phyloP scores from a whole-genome alignment of 37 sponge, comb jelly and placozoan genomes.

The Ephydatia muelleri region DNA sequence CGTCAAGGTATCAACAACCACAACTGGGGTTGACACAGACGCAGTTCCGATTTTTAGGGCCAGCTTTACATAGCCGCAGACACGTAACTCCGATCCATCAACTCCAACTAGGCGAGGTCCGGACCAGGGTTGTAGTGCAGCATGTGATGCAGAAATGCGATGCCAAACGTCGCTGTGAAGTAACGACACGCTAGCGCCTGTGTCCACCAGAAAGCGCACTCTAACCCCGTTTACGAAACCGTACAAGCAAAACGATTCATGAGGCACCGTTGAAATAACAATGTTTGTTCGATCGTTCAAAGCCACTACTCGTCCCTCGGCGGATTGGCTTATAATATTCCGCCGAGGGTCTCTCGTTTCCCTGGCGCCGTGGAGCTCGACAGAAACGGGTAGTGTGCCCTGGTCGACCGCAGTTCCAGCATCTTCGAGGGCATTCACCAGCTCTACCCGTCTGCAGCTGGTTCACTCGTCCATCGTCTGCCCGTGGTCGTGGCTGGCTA shows the following conservation, averaged over 20 bases:
- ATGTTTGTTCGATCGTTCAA: not conserved
- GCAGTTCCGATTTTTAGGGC: no score
- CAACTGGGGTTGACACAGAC: no score
- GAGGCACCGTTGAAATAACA: not conserved
- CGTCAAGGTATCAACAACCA: no score
- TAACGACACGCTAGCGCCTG: slow-evolving; percentile 28
- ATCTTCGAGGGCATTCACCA: not conserved
- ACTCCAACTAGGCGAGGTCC: no score
- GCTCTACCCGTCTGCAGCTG: no score
- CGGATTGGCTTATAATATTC: not conserved
- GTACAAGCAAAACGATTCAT: not conserved
- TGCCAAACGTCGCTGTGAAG: slow-evolving; percentile 15
- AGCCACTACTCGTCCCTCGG: slow-evolving; percentile 11
- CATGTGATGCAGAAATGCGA: not conserved
- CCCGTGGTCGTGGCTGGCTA: no score
- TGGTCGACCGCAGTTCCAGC: slow-evolving; percentile 10
- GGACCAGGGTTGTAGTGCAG: not conserved
- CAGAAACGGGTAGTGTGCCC: slow-evolving; percentile 28
- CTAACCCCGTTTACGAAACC: slow-evolving; percentile 7
- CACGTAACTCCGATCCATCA: no score
- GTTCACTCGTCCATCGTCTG: no score
- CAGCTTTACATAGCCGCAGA: no score
- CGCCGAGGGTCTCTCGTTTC: slow-evolving; percentile 20
- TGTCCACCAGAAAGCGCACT: slow-evolving; percentile 31
- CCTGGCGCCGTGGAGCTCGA: slow-evolving; percentile 3